Evolutionary conservation across 2,888 invertebrate species (phyloP), one percentile per base, ranked within the genome.

Genomic region (Sylvicola cinctus): DNA sequence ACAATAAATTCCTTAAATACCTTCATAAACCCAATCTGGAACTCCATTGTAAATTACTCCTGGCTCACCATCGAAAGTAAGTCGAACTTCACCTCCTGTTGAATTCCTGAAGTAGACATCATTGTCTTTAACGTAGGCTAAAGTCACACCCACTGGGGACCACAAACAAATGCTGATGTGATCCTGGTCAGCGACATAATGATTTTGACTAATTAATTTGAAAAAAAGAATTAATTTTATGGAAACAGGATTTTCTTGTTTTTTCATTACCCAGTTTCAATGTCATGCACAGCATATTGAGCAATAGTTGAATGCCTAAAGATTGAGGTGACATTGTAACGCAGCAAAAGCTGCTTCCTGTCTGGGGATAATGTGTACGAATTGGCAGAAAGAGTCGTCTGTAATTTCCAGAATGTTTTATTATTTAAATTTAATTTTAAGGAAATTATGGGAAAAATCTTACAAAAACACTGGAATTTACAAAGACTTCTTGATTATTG

Each of bases 1-100:
- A 10, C 13, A 30, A 12, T 32, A 15, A 34, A 35, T 39, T 51
- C 79, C 81, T 15, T 14, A 25, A 4, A 33, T 8, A 33, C 33
- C 81, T 70, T 90, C 90, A 51, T 91, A 91, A 26, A 90, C 74
- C 91, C 91, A 91, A 54, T 91, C 90, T 7, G 87, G 70, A 14
- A 81, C 65, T 3, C 88, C 88, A 50, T 81, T 79, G 52, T 76
- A 87, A 34, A 85, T 60, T 25, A 70, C 58, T 2, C 69, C 73
- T 1, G 62, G 61, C 2, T 65, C 50, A 2, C 79, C 79, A 36
- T 68, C 67, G 6, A 48, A 53, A 2, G 79, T 79, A 29, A 76
- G 52, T n/a, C 53, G 48, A 10, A 49, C 43, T 29, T 59, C 61
- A 25, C 43, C 45, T 30, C 51, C 55, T 5, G 32, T 8, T 11